Conservation (phyloP, 2,888 invertebrate genomes). For the Eledone cirrhosa region DNA sequence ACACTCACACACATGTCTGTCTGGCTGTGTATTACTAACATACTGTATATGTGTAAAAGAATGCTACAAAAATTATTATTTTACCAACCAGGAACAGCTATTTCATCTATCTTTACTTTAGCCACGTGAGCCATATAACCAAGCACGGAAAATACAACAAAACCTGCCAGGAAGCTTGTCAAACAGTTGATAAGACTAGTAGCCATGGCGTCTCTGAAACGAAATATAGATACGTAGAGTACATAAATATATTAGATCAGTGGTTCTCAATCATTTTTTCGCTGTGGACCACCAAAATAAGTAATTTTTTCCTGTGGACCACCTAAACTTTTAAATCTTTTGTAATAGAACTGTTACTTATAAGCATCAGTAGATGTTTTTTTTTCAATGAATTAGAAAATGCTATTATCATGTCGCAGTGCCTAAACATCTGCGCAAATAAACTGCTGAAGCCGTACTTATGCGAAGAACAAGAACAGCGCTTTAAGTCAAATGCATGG, state of each 20-base stretch:
- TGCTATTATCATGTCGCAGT: too few species aligned
- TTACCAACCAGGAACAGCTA: conserved; percentile 62
- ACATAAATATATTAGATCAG: too few species aligned
- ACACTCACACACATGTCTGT: not conserved
- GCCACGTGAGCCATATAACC: conserved; percentile 75
- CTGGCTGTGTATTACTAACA: not conserved
- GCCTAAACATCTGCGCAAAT: too few species aligned
- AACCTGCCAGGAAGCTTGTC: conserved; percentile 95
- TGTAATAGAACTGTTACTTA: too few species aligned
- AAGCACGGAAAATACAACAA: conserved; percentile 96
- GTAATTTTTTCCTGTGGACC: not conserved
- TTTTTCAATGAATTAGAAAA: too few species aligned
- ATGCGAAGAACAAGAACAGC: too few species aligned
- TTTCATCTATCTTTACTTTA: conserved; percentile 53
- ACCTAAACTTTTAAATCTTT: not conserved
- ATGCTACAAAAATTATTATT: not conserved
- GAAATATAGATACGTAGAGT: not conserved
- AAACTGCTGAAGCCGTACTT: too few species aligned
- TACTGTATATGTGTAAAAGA: not conserved
- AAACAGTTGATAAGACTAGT: conserved; percentile 95
- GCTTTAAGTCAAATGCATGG: too few species aligned
- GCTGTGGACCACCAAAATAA: not conserved
- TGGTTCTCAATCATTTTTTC: not conserved
- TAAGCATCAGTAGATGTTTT: too few species aligned
- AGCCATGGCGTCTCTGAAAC: conserved; percentile 83